Conservation (phyloP, 2,797 vertebrate genomes). For the Macroramphosus scolopax region DNA sequence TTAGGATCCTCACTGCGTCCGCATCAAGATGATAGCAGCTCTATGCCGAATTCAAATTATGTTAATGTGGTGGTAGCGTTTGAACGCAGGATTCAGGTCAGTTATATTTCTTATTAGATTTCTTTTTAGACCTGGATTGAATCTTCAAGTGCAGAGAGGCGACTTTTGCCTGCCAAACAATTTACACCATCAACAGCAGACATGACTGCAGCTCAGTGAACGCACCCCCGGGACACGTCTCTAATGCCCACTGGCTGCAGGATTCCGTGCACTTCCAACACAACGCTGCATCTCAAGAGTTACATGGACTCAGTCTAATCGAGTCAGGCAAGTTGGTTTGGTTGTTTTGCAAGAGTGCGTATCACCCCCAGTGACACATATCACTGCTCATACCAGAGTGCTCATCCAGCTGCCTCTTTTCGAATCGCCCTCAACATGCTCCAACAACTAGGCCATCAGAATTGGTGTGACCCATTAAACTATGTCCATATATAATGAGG, state of each 20-base stretch:
- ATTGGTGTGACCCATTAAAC: constrained; percentile 54
- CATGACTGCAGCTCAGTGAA: constrained; percentile 10
- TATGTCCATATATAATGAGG: constrained; percentile 38
- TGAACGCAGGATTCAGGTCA: background rate
- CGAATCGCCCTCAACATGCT: constrained; percentile 16
- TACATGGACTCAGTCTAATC: constrained; percentile 47
- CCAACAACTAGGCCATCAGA: constrained; percentile 36
- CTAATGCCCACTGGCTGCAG: constrained; percentile 30
- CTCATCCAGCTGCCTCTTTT: constrained; percentile 20
- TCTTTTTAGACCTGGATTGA: background rate
- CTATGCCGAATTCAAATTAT: background rate
- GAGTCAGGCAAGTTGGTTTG: constrained; percentile 36
- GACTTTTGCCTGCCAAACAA: constrained; percentile 3
- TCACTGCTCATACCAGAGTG: constrained; percentile 43
- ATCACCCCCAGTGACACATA: constrained; percentile 30
- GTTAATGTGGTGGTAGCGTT: background rate
- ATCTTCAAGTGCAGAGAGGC: background rate
- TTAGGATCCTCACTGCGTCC: no score
- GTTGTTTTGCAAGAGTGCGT: constrained; percentile 35
- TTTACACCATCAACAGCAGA: constrained; percentile 6
- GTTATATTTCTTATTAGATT: background rate
- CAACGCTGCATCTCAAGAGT: constrained; percentile 25
- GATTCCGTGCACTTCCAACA: constrained; percentile 16
- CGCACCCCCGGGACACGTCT: constrained; percentile 7
- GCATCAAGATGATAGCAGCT: no score